These are phyloP conservation scores for Chionomys nivalis DNA, from an alignment of 2,113 vertebrate species.

Conservation along the genomic window DNA sequence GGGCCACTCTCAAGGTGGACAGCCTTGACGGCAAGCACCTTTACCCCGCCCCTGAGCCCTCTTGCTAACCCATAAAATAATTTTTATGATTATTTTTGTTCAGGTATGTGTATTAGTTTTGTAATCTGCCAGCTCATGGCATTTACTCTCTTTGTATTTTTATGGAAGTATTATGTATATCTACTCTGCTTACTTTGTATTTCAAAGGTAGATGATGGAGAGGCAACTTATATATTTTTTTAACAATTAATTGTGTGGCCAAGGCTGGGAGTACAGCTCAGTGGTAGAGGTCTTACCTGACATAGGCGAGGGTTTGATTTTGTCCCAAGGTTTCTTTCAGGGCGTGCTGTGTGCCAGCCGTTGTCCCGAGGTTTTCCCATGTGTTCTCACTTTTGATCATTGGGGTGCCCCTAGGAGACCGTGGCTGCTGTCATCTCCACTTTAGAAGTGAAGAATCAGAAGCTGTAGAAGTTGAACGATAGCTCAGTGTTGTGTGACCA, in stretches of 20 bases:
- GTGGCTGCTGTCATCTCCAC: not conserved
- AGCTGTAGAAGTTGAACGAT: not conserved
- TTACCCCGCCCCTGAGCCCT: not conserved
- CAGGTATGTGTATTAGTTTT: not conserved
- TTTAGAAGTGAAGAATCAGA: not conserved
- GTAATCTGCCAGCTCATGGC: not conserved
- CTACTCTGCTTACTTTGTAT: not conserved
- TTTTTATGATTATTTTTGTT: not conserved
- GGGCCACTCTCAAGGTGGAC: not conserved
- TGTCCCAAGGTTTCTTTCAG: not conserved
- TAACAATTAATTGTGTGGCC: not conserved
- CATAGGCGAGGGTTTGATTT: not conserved
- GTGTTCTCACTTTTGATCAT: constrained; percentile 3
- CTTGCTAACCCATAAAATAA: not conserved
- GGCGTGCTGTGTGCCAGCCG: not conserved
- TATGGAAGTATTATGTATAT: not conserved
- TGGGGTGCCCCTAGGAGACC: not conserved
- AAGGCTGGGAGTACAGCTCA: not conserved
- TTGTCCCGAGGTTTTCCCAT: not conserved
- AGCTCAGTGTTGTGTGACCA: not conserved
- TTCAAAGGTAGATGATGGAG: not conserved
- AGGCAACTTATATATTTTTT: not conserved
- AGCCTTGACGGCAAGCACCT: not conserved
- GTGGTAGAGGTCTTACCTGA: not conserved
- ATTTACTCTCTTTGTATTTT: not conserved